Base-by-base conservation (phyloP, 1,140 invertebrate species). In the Kradibia gibbosae region DNA sequence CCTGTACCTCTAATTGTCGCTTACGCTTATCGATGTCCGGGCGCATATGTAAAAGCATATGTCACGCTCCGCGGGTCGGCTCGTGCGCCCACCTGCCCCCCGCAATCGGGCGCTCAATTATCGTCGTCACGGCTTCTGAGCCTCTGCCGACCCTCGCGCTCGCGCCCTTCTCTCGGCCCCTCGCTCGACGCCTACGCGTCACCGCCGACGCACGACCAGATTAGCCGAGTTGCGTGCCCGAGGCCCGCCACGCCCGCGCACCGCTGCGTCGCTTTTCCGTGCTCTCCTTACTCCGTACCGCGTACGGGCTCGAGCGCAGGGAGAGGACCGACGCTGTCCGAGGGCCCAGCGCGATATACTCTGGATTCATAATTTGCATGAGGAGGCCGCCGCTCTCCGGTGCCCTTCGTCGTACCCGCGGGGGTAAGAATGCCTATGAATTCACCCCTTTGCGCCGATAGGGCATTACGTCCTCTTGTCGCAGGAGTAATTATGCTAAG, bases 21-120 rank as follows among this genome's bases (percentile, higher is more conserved):
- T 77, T 74, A 74, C 31, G 25, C 4, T 76, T 62, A 65, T 48
- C 75, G 7, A 13, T 4, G 55, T 39, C 15, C 0, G n/a, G n/a
- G 77, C 65, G 39, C 48, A 73, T 50, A 80, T 80, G 70, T 73
- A 80, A 80, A 80, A 55, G 72, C 78, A 80, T 80, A 80, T 80
- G 78, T 62, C 70, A 62, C 53, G 78, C 48, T 57, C 5, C 28
- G 28, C 31, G n/a, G n/a, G 2, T 62, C 5, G 5, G 25, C 25
- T 7, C 57, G 57, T 62, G 3, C 3, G n/a, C 25, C 10, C 39
- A 45, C 45, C 70, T 72, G 45, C 57, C 3, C 50, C 20, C 50
- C 22, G 5, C 5, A 53, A 53, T 53, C 50, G 50, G 3, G 13
- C 50, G 15, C 22, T 53, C 22, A 53, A 53, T 53, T 53, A 53